Evolutionary conservation across 1,140 invertebrate genomes (phyloP), one percentile per base, ranked within the genome.

Genomic region (Tetramorium simillimum): DNA sequence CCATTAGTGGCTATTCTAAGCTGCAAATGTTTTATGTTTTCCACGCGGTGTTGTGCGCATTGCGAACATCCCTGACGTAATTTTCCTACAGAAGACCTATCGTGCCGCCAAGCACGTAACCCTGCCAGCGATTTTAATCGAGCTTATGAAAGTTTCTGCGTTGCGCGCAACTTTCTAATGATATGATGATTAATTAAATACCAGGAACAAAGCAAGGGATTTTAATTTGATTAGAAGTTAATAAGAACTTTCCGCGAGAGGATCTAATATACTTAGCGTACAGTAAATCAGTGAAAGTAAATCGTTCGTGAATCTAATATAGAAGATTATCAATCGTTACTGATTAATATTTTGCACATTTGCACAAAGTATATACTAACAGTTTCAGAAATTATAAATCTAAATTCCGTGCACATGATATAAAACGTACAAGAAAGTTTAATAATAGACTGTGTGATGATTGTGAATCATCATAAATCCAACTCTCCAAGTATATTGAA

Each of bases 1-100:
- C 76, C 37, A 80, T 88, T 90, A 86, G 60, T 46, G 73, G 56
- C 87, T 85, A 80, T 75, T 51, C 56, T 70, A 80, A 46, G 62
- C 65, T 76, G 85, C 63, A 89, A 87, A 89, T 77, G 89, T 67
- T 78, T 86, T 81, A 72, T 46, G 88, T 62, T 89, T 90, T 89
- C 78, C 88, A 86, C 70, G 89, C 58, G 78, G 53, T 46, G 87
- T 86, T 86, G 65, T 69, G 65, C 2, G 65, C 21, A 60, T 85
- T 49, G 53, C 33, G 62, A 53, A 58, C 82, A 72, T 89, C 33
- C 72, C 85, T 89, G 87, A 89, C 75, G 88, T 89, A 89, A 89
- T 89, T 89, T 88, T 87, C 76, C 72, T 53, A 67, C 21, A 49
- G 28, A 84, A 67, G 81, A 53, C 58, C 49, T 43, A 56, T 72